Conservation (phyloP, 2,797 vertebrate genomes). For the Poecile montanus region DNA sequence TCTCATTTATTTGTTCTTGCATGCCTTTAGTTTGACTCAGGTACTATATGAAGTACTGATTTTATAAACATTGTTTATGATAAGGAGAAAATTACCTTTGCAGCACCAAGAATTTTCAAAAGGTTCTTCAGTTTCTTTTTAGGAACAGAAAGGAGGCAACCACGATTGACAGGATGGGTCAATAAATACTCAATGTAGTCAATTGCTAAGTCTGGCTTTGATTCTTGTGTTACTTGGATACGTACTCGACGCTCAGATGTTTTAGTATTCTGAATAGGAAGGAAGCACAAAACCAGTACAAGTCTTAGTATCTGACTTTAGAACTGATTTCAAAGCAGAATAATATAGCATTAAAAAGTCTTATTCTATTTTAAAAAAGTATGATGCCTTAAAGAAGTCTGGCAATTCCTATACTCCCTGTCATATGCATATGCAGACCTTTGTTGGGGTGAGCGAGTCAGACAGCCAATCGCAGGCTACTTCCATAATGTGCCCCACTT, state of each 20-base stretch:
- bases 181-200: conserved; percentile 88
- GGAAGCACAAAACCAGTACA: background rate
- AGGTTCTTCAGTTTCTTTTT: conserved; percentile 81
- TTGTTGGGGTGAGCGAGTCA: conserved; percentile 60
- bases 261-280: conserved; percentile 64
- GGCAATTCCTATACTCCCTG: background rate
- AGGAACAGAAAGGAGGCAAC: conserved; percentile 78
- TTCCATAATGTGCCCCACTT: conserved; percentile 82
- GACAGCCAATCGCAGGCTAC: conserved; percentile 87
- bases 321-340: background rate
- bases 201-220: conserved; percentile 87
- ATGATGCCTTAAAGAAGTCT: background rate
- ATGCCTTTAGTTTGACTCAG: background rate
- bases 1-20: background rate
- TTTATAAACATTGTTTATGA: background rate
- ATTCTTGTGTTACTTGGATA: conserved; percentile 77
- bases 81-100: conserved; percentile 79
- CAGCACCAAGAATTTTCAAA: conserved; percentile 78
- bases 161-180: conserved; percentile 78
- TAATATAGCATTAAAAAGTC: background rate
- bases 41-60: background rate
- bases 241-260: conserved; percentile 75
- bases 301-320: background rate
- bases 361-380: background rate
- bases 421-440: conserved; percentile 64